Conservation (phyloP, 2,888 invertebrate species). For the Megalurothrips usitatus region DNA sequence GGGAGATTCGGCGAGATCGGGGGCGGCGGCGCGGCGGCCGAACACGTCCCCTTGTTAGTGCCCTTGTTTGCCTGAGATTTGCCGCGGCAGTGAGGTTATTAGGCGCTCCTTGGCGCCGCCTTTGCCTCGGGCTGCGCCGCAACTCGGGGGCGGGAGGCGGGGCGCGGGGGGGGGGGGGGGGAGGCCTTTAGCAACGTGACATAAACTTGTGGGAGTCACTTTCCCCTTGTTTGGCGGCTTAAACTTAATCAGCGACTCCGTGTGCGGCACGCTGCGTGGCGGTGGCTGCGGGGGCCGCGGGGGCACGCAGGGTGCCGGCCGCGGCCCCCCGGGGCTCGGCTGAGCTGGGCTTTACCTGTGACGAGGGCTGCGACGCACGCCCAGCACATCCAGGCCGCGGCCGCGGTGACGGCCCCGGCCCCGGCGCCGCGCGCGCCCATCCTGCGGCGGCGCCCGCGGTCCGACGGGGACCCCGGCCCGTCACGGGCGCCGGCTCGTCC, state of each 20-base stretch:
- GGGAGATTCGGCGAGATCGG: too few species aligned
- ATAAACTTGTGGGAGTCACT: constrained; percentile 22
- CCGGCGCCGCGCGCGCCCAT: neutral
- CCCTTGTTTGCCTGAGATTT: too few species aligned
- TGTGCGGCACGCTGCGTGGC: too few species aligned
- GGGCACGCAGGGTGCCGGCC: too few species aligned
- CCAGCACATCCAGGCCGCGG: neutral
- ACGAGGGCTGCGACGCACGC: neutral
- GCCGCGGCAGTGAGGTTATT: too few species aligned
- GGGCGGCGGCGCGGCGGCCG: too few species aligned
- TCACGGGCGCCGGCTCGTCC: neutral
- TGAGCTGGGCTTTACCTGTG: neutral
- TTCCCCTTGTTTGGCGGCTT: constrained; percentile 19
- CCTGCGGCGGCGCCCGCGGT: neutral
- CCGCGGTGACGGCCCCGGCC: neutral
- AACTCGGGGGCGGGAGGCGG: neutral
- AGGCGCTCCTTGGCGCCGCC: too few species aligned
- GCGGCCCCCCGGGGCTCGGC: too few species aligned
- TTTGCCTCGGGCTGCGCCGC: too few species aligned
- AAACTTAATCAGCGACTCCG: constrained; percentile 9
- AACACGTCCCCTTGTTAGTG: too few species aligned
- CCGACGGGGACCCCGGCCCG: neutral
- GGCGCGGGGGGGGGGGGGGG: neutral
- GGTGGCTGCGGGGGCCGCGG: too few species aligned
- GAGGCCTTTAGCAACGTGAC: neutral